Evolutionary conservation across 2,888 invertebrate species (phyloP).

Genomic region (Antheraea yamamai): DNA sequence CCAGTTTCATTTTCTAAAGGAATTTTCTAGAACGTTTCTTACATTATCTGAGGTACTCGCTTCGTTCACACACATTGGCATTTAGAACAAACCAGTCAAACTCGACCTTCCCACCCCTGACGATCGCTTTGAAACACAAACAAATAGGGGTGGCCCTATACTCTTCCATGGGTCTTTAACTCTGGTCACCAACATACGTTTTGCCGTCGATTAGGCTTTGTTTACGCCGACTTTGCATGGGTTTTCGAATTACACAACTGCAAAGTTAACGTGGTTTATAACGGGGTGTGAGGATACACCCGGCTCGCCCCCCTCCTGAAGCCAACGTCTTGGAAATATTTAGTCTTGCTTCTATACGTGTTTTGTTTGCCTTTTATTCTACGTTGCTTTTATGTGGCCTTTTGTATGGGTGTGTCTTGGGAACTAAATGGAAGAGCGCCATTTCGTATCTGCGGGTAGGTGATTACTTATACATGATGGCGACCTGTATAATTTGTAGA

Average conservation of each 20-base stretch:
- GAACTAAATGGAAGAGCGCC: slow-evolving; percentile 12
- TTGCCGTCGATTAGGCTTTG: not conserved
- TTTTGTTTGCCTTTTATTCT: slow-evolving; percentile 75
- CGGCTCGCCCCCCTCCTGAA: slow-evolving; percentile 44
- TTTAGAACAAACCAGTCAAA: slow-evolving; percentile 42
- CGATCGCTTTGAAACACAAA: slow-evolving; percentile 27
- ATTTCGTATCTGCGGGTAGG: not conserved
- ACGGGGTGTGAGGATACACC: slow-evolving; percentile 38
- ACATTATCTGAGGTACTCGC: slow-evolving; percentile 25
- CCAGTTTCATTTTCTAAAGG: not conserved
- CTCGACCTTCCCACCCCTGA: slow-evolving; percentile 38
- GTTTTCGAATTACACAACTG: not conserved
- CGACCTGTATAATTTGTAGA: not conserved
- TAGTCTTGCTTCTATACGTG: slow-evolving; percentile 70
- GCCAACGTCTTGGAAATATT: slow-evolving; percentile 75
- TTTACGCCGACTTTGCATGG: not conserved
- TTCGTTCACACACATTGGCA: slow-evolving; percentile 31
- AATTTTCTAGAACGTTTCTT: slow-evolving; percentile 29
- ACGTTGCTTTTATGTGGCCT: slow-evolving; percentile 56
- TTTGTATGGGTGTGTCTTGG: slow-evolving; percentile 29
- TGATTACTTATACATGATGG: slow-evolving; percentile 1
- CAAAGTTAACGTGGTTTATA: slow-evolving; percentile 30
- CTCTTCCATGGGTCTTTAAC: slow-evolving; percentile 57
- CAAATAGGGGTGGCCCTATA: slow-evolving; percentile 46
- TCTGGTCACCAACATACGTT: slow-evolving; percentile 43